These are phyloP conservation scores for Scaptodrosophila lebanonensis DNA, from an alignment of 1,140 invertebrate species.

Conservation along the genomic window DNA sequence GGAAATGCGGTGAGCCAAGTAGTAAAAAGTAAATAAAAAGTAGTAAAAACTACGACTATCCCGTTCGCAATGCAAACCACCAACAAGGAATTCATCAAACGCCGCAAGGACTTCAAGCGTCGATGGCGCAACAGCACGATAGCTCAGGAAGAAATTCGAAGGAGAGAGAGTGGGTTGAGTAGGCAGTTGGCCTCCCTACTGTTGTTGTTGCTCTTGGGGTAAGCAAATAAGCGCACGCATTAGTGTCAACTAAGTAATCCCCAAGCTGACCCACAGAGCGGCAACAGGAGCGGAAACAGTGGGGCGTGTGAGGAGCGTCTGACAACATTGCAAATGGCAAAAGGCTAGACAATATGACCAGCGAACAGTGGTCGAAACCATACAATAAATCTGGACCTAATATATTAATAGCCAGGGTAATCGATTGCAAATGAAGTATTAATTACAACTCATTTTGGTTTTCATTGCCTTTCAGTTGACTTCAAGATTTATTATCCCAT, in stretches of 20 bases:
- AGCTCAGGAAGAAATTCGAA: too few relatives aligned
- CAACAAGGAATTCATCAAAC: slow-evolving; percentile 46
- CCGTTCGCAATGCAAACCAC: slow-evolving; percentile 38
- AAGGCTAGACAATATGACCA: slow-evolving; percentile 43
- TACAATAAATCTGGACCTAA: too few relatives aligned
- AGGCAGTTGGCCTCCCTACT: too few relatives aligned
- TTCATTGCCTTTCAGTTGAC: too few relatives aligned
- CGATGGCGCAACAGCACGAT: slow-evolving; percentile 52
- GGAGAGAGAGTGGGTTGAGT: slow-evolving; percentile 15
- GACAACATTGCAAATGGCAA: slow-evolving; percentile 5
- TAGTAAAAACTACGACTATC: slow-evolving; percentile 46
- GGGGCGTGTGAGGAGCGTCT: slow-evolving; percentile 30
- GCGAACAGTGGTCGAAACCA: neutral
- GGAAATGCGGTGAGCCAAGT: slow-evolving; percentile 19
- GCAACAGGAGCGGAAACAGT: slow-evolving; percentile 19
- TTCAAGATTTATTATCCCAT: too few relatives aligned
- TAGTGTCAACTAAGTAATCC: slow-evolving; percentile 70
- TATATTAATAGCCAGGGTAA: slow-evolving; percentile 9
- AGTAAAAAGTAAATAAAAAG: slow-evolving; percentile 63
- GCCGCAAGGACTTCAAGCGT: slow-evolving; percentile 32
- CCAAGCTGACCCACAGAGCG: slow-evolving; percentile 37
- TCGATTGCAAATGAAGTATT: too few relatives aligned
- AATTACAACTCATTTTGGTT: too few relatives aligned
- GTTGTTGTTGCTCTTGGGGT: neutral
- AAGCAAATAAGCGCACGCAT: slow-evolving; percentile 71